phyloP scores from a whole-genome alignment of 1,140 invertebrate genomes.

The Papilio polytes region DNA sequence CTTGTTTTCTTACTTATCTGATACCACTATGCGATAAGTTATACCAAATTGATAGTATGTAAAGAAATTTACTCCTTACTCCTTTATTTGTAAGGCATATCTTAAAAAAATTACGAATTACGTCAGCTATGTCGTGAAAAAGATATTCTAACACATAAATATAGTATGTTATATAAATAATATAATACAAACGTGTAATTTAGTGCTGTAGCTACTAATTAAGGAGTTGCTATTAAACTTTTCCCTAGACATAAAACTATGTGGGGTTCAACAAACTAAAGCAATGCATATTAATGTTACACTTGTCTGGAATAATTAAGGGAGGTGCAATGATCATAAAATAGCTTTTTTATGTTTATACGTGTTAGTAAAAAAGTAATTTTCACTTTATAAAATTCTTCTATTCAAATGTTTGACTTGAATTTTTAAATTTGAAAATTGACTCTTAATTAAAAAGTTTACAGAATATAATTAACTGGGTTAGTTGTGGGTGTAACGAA shows the following conservation, averaged over 20 bases:
- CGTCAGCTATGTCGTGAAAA: background rate
- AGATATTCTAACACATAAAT: background rate
- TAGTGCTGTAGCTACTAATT: background rate
- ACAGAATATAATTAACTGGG: conserved; percentile 2
- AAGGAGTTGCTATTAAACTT: background rate
- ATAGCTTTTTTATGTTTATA: background rate
- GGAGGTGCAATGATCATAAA: background rate
- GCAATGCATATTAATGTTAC: background rate
- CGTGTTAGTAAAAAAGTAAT: background rate
- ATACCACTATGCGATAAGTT: background rate
- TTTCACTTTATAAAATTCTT: background rate
- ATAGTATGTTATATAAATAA: background rate
- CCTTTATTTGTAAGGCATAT: background rate
- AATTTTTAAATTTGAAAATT: background rate
- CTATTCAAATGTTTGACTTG: background rate
- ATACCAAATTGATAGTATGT: background rate
- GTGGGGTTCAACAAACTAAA: background rate
- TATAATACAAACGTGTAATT: background rate
- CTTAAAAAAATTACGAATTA: no score
- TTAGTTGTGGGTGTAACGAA: conserved; percentile 23
- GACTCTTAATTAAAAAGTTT: conserved; percentile 14
- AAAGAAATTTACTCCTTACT: background rate
- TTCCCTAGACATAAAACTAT: background rate
- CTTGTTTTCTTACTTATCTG: background rate
- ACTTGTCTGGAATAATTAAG: background rate